Evolutionary conservation across 1,140 invertebrate species (phyloP).

Genomic region (Drosophila subpulchrella): DNA sequence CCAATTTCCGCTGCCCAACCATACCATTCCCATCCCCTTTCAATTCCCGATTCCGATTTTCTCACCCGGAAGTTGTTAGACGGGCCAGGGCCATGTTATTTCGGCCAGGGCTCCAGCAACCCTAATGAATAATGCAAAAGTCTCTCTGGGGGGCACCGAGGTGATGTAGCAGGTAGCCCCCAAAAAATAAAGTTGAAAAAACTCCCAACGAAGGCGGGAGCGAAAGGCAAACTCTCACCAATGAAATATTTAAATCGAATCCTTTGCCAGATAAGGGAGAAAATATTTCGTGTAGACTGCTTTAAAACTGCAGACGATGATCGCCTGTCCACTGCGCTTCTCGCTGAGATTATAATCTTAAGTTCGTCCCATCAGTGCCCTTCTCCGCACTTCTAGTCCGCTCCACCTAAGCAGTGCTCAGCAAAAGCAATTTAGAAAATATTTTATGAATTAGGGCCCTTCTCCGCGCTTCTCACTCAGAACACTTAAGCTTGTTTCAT

Average conservation of each 20-base stretch:
- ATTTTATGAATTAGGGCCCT: background rate
- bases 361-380: constrained; percentile 3
- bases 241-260: constrained; percentile 81
- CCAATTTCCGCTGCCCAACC: constrained; percentile 62
- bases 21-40: background rate
- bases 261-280: constrained; percentile 14
- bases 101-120: constrained; percentile 23
- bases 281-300: background rate
- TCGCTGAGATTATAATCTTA: constrained; percentile 14
- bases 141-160: constrained; percentile 25
- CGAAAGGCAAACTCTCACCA: constrained; percentile 47
- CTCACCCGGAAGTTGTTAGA: constrained; percentile 50
- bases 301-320: constrained; percentile 34
- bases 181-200: constrained; percentile 33
- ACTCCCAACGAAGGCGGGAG: background rate
- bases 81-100: constrained; percentile 45
- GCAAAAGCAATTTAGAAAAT: constrained; percentile 1
- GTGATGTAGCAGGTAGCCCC: constrained; percentile 29
- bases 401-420: background rate
- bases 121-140: constrained; percentile 79
- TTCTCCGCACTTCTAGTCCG: background rate
- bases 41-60: background rate
- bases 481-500: background rate
- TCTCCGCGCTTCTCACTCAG: background rate
- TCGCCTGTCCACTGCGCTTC: constrained; percentile 6